phyloP scores from a whole-genome alignment of 2,113 vertebrate species.

The Spermophilus dauricus region DNA sequence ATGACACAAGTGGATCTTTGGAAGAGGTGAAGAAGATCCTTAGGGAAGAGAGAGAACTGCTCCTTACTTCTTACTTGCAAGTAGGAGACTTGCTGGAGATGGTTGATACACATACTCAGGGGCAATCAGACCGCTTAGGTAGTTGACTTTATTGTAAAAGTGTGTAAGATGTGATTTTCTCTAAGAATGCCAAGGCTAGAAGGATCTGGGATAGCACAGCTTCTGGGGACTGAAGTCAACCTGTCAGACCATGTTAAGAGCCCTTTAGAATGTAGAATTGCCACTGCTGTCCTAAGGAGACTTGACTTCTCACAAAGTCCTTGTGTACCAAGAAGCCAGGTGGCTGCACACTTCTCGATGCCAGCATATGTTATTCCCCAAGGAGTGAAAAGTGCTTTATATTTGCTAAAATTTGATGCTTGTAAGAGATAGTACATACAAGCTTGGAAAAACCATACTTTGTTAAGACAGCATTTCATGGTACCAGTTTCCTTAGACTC shows the following conservation, averaged over 20 bases:
- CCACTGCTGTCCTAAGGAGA: not conserved
- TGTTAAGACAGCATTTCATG: conserved; percentile 26
- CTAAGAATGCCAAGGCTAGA: not conserved
- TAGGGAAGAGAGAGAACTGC: not conserved
- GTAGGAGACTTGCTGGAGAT: not conserved
- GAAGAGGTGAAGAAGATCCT: not conserved
- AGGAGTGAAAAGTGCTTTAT: conserved; percentile 52
- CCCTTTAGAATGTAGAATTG: not conserved
- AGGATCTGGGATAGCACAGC: not conserved
- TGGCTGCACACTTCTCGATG: not conserved
- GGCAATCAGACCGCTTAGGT: not conserved
- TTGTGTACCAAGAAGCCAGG: not conserved
- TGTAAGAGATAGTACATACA: not conserved
- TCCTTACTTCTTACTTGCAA: not conserved
- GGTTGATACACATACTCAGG: not conserved
- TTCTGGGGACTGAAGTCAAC: not conserved
- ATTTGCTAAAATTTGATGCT: conserved; percentile 53
- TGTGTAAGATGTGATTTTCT: not conserved
- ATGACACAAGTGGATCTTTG: not conserved
- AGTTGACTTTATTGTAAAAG: not conserved
- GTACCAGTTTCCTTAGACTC: not conserved
- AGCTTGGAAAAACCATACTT: not conserved
- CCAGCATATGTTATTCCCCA: conserved; percentile 25
- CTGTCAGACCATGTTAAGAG: not conserved
- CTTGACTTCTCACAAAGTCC: not conserved